Evolutionary conservation across 2,113 vertebrate species (phyloP).

Genomic region (Psettodes erumei): DNA sequence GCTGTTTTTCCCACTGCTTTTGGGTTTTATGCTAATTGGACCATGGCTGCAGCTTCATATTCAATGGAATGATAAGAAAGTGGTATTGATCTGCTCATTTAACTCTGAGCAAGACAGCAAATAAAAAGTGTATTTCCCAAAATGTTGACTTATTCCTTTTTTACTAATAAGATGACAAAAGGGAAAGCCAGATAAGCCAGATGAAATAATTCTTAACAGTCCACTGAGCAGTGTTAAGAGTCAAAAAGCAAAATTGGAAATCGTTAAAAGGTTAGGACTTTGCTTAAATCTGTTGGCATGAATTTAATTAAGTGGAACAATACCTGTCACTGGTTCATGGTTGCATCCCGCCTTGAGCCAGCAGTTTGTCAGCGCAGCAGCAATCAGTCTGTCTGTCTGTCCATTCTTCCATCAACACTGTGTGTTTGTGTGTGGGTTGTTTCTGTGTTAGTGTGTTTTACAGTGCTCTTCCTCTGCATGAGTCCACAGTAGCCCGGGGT

Average conservation of each 20-base stretch:
- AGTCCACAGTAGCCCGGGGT: constrained; percentile 75
- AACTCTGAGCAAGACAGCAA: background rate
- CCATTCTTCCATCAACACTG: constrained; percentile 46
- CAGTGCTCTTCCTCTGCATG: constrained; percentile 60
- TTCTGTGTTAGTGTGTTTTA: constrained; percentile 44
- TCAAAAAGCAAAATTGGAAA: constrained; percentile 38
- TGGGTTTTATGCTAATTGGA: background rate
- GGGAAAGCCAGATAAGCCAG: background rate
- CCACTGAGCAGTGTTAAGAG: constrained; percentile 17
- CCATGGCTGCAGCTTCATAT: constrained; percentile 1
- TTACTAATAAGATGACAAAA: background rate
- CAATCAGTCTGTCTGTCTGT: constrained; percentile 43
- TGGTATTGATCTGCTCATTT: background rate
- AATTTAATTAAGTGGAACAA: constrained; percentile 44
- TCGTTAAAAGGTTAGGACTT: constrained; percentile 40
- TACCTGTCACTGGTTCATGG: constrained; percentile 71
- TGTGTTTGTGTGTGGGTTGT: constrained; percentile 17
- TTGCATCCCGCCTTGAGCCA: constrained; percentile 47
- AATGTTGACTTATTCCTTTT: constrained; percentile 3
- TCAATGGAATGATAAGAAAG: background rate
- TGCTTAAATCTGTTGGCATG: constrained; percentile 41
- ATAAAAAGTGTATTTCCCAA: background rate
- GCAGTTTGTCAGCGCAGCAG: constrained; percentile 43
- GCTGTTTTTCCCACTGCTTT: background rate
- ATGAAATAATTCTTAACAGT: constrained; percentile 32